Evolutionary conservation across 1,140 invertebrate genomes (phyloP), one percentile per base, ranked within the genome.

Genomic region (Macrostomum lignano): DNA sequence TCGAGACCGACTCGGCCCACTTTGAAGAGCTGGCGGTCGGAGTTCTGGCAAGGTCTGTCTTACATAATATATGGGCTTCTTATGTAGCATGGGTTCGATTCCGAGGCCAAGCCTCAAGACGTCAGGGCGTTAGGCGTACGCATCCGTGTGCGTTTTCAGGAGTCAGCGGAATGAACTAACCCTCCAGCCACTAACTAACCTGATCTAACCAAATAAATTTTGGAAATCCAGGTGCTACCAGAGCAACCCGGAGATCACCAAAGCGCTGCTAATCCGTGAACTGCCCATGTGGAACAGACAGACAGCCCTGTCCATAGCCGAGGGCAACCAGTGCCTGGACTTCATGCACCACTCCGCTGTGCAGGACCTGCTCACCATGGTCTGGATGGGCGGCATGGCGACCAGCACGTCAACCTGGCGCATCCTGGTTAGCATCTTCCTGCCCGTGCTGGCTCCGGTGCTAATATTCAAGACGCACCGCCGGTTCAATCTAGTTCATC

Each of bases 311-410:
- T 38, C 30, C 1, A 19, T 53, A 28, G 51, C 49, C 26, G 47
- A 53, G 23, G 31, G 35, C 14, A 42, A 42, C 31, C 39, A 42
- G 15, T 33, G 47, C 26, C 51, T 53, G 51, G 45, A 51, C 26
- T 53, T 55, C 30, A 42, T 50, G 36, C 51, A 43, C 22, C 49
- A 53, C 29, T 44, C 48, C 1, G 41, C n/a, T n/a, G n/a, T 51
- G 38, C 47, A 51, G 37, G 47, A 46, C 5, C 51, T 51, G 36
- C 43, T 55, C 1, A 51, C 47, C 35, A 42, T 40, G 17, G 47
- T 53, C 19, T 55, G 51, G 52, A 51, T 48, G 21, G 52, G 52
- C 3, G 36, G 42, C 4, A 47, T 55, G 45, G 44, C 47, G 5
- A 38, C 45, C 2, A 46, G 50, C 37, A 55, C 52, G n/a, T 45